Conservation (phyloP, 2,888 invertebrate species). For the Sepiola atlantica region DNA sequence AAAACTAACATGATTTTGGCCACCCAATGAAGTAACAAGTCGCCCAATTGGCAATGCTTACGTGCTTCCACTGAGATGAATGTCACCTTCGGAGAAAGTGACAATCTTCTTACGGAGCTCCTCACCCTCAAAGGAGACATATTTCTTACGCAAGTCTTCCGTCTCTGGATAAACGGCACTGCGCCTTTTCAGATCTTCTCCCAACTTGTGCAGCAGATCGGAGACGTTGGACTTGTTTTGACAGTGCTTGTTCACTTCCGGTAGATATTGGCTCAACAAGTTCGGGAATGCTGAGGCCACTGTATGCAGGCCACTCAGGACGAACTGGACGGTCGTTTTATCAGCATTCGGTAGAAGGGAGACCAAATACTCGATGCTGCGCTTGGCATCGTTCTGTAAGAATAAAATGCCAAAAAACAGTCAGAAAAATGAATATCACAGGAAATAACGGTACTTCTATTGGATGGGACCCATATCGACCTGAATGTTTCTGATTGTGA, state of each 20-base stretch:
- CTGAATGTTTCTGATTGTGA: no score
- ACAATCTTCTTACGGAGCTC: slow-evolving; percentile 40
- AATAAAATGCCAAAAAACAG: slow-evolving; percentile 24
- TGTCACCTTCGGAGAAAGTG: slow-evolving; percentile 42
- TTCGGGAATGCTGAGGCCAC: slow-evolving; percentile 87
- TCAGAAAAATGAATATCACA: background rate
- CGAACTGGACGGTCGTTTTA: slow-evolving; percentile 83
- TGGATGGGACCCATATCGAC: no score
- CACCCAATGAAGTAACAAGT: background rate
- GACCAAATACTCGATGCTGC: slow-evolving; percentile 87
- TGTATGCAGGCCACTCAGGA: slow-evolving; percentile 86
- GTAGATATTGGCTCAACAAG: slow-evolving; percentile 85
- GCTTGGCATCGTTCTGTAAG: slow-evolving; percentile 84
- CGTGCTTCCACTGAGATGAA: slow-evolving; percentile 44
- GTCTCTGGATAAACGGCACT: slow-evolving; percentile 38
- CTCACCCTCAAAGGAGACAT: slow-evolving; percentile 52
- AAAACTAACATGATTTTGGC: background rate
- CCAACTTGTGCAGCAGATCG: slow-evolving; percentile 74
- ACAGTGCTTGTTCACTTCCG: slow-evolving; percentile 82
- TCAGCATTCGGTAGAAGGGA: slow-evolving; percentile 84
- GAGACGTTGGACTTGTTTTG: slow-evolving; percentile 72
- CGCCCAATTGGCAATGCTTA: background rate
- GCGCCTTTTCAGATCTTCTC: slow-evolving; percentile 68
- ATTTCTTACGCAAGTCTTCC: slow-evolving; percentile 53
- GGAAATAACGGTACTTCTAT: no score